Base-by-base conservation (phyloP, 35 echinoderm and acorn worm species). In the Lytechinus pictus region DNA sequence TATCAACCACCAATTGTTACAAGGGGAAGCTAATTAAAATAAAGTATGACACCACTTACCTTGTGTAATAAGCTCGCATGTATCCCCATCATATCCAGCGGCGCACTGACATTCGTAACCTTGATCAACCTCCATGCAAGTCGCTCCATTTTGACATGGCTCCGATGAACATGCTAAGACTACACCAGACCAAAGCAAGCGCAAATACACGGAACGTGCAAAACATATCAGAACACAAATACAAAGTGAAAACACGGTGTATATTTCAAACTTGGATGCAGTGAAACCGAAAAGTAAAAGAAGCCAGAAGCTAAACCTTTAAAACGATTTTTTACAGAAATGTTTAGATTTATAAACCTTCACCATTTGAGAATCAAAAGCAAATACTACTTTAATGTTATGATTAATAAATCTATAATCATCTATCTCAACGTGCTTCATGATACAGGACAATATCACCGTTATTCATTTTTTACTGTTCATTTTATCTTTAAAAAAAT, bases 71-170 rank as follows among this genome's bases (percentile, higher is more conserved):
- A 60, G 28, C 58, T 44, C 79, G 86, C 92, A 93, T 13, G 52
- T 93, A 19, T 14, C 21, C n/a, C 92, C 92, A 4, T 93, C 54
- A 57, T 55, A 93, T 27, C 92, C 92, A 54, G 54, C 21, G 21
- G 92, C 53, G 27, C 92, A 93, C 54, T 93, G 92, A 19, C 92
- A 93, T 55, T 10, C 92, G n/a, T 93, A 93, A 27, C 92, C 92
- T 27, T 53, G n/a, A 19, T 27, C 21, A 28, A 54, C 55, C 5
- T 93, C 92, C 52, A 93, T 19, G 52, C 92, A 93, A 57, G 92
- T 93, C 53, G 91, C 91, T 54, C 91, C 91, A 57, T 93, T 93
- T 27, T 54, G 91, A 27, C 91, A 93, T 8, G 91, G 91, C 16
- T 93, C 52, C 12, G 91, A 93, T 57, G 91, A 93, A 16, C 91